Evolutionary conservation across 2,797 vertebrate species (phyloP).

Genomic region (Melopsittacus undulatus): DNA sequence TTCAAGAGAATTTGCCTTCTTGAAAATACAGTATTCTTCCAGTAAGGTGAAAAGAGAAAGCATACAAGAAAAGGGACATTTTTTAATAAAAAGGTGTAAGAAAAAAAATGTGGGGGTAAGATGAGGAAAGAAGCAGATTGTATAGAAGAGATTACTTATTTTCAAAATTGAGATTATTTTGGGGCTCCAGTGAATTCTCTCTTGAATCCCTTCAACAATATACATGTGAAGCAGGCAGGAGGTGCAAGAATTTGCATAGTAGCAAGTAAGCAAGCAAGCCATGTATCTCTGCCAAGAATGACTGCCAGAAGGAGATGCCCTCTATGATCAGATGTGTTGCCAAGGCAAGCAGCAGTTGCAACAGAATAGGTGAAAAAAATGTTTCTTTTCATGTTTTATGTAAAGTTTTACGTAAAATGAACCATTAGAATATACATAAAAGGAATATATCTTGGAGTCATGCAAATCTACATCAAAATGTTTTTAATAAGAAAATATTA

Average conservation of each 20-base stretch:
- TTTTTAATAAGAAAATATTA: neutral
- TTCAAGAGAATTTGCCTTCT: neutral
- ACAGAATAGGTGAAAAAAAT: neutral
- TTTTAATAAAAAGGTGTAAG: neutral
- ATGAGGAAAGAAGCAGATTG: neutral
- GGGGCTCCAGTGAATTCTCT: neutral
- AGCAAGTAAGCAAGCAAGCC: neutral
- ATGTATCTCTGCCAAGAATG: neutral
- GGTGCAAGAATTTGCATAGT: neutral
- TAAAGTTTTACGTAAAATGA: neutral
- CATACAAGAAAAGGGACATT: neutral
- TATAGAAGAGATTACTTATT: neutral
- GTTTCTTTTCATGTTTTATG: neutral
- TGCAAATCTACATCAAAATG: neutral
- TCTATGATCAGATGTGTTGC: neutral
- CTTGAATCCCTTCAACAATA: neutral
- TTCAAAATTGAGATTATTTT: neutral
- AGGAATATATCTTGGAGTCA: neutral
- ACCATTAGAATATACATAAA: neutral
- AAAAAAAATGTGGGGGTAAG: neutral
- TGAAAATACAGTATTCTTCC: neutral
- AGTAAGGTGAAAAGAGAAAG: neutral
- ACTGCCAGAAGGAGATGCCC: neutral
- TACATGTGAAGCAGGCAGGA: neutral
- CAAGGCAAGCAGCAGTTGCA: neutral